Evolutionary conservation across 2,888 invertebrate genomes (phyloP).

Genomic region (Cerastis leucographa): DNA sequence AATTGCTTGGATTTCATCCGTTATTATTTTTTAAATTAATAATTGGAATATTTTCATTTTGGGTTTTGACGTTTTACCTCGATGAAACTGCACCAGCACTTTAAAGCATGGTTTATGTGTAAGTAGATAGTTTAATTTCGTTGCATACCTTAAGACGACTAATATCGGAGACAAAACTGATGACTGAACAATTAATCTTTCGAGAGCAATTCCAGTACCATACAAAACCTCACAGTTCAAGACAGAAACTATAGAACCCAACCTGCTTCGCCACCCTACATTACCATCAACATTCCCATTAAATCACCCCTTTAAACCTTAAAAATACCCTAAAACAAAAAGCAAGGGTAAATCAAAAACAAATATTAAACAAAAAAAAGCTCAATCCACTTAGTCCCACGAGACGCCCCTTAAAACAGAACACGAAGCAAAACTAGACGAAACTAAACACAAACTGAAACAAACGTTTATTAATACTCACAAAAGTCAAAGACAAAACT

Average conservation of each 20-base stretch:
- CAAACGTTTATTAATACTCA: slow-evolving; percentile 61
- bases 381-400: slow-evolving; percentile 27
- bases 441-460: slow-evolving; percentile 39
- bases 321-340: slow-evolving; percentile 8
- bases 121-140: no score
- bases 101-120: background rate
- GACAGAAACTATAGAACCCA: background rate
- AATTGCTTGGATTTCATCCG: slow-evolving; percentile 7
- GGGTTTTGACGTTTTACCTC: background rate
- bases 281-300: background rate
- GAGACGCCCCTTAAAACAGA: slow-evolving; percentile 8
- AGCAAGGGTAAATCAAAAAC: slow-evolving; percentile 19
- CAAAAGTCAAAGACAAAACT: slow-evolving; percentile 62
- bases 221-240: background rate
- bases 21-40: slow-evolving; percentile 8
- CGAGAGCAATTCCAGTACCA: background rate
- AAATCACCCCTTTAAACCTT: background rate
- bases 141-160: background rate
- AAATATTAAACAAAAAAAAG: slow-evolving; percentile 20
- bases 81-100: background rate
- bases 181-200: background rate
- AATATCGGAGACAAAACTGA: background rate
- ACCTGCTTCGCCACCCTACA: background rate
- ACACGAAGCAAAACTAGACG: slow-evolving; percentile 11
- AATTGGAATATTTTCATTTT: background rate